Conservation (phyloP, 2,797 vertebrate species). For the Prionace glauca region DNA sequence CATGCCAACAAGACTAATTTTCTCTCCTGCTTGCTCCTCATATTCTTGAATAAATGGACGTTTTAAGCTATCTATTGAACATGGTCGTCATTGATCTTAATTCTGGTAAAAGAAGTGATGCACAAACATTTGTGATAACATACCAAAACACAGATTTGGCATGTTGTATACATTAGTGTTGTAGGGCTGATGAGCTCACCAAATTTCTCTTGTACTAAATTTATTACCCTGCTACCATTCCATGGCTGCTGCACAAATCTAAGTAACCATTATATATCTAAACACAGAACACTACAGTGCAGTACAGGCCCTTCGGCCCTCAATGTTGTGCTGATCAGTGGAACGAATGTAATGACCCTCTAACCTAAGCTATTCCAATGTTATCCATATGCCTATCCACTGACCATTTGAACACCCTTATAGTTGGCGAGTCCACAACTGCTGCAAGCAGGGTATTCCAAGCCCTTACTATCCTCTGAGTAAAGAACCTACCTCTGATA, state of each 20-base stretch:
- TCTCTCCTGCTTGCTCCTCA: neutral
- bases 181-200: neutral
- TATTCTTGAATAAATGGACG: neutral
- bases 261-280: neutral
- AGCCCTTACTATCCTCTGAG: no score
- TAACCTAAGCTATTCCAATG: no score
- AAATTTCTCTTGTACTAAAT: neutral
- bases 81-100: neutral
- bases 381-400: no score
- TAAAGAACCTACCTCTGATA: no score
- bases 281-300: no score
- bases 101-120: neutral
- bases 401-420: no score
- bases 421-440: no score
- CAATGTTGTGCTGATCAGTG: no score
- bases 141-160: neutral
- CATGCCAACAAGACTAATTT: neutral
- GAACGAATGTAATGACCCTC: no score
- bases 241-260: neutral
- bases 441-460: no score
- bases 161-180: neutral
- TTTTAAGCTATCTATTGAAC: neutral
- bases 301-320: no score
- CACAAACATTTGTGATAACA: neutral
- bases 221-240: neutral